Percentiles rank a stretch among this genome's conserved stretches.
These are phyloP conservation scores for Neotoma lepida DNA, from an alignment of 2,113 vertebrate species.

Conservation along the genomic window DNA sequence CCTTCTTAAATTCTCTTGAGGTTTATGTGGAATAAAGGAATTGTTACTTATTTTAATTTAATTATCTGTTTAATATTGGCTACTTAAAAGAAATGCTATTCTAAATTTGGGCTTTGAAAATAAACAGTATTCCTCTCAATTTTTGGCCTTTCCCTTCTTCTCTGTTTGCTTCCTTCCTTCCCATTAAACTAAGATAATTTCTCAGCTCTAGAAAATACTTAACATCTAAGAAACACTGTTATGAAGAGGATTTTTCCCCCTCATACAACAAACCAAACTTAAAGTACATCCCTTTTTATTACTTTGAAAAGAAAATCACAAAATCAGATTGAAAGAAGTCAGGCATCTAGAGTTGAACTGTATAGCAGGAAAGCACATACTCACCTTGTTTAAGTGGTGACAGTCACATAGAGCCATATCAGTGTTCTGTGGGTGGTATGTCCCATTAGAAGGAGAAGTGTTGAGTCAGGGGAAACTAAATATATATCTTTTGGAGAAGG, in stretches of 20 bases:
- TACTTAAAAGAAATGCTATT: constrained; percentile 46
- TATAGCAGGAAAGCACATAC: not conserved
- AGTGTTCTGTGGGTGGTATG: not conserved
- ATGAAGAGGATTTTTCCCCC: not conserved
- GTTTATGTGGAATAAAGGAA: not conserved
- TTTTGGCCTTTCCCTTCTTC: not conserved
- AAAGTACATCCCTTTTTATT: not conserved
- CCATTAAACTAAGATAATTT: constrained; percentile 44
- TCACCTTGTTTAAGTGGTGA: not conserved
- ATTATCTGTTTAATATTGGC: constrained; percentile 26
- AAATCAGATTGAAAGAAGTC: constrained; percentile 1
- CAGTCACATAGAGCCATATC: not conserved
- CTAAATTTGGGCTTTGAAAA: constrained; percentile 50
- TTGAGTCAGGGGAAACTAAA: constrained; percentile 5
- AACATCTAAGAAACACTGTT: constrained; percentile 22
- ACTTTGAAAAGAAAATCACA: constrained; percentile 13
- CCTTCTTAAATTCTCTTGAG: not conserved
- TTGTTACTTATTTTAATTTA: not conserved
- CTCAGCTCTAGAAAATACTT: constrained; percentile 16
- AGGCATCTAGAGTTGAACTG: not conserved
- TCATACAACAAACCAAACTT: not conserved
- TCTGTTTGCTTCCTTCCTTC: constrained; percentile 34
- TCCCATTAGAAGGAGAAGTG: not conserved
- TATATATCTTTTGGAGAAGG: not conserved
- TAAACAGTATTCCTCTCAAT: constrained; percentile 35